A percentile compares a stretch with the other conserved stretches of the same genome.
Conservation (phyloP, 23 tunicate species). For the Ascidia mentula region DNA sequence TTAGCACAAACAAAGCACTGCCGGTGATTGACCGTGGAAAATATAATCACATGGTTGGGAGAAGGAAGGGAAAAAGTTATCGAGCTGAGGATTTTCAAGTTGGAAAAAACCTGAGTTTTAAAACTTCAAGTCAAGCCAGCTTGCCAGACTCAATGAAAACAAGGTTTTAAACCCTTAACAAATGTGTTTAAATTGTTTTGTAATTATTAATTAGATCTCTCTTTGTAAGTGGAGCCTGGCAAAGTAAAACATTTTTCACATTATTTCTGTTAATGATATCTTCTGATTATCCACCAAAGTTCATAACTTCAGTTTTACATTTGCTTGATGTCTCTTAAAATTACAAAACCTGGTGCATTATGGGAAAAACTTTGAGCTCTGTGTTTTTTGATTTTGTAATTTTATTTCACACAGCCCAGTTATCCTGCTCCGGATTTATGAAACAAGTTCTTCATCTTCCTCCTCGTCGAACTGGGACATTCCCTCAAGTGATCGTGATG, state of each 20-base stretch:
- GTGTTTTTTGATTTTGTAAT: too few relatives aligned
- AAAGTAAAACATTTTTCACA: too few relatives aligned
- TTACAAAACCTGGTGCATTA: too few relatives aligned
- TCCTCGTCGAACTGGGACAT: conserved; percentile 35
- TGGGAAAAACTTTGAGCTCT: too few relatives aligned
- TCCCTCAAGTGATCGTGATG: conserved; percentile 43
- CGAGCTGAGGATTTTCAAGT: conserved; percentile 60
- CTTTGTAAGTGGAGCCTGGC: too few relatives aligned
- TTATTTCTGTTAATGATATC: too few relatives aligned
- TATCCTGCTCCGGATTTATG: conserved; percentile 42
- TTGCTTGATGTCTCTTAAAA: too few relatives aligned
- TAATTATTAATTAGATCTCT: too few relatives aligned
- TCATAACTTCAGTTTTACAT: too few relatives aligned
- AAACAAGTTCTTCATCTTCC: conserved; percentile 22
- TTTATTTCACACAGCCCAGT: neutral
- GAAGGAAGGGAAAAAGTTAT: conserved; percentile 71
- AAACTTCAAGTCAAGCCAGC: conserved; percentile 41
- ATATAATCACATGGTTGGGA: conserved; percentile 63
- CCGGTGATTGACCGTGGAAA: conserved; percentile 84
- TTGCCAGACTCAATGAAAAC: conserved; percentile 59
- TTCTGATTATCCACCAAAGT: too few relatives aligned
- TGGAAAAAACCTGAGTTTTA: conserved; percentile 72
- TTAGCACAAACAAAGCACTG: conserved; percentile 78
- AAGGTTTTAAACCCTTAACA: neutral
- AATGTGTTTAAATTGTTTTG: too few relatives aligned